Conservation (phyloP, 2,797 vertebrate genomes). For the Cyprinodon diabolis region DNA sequence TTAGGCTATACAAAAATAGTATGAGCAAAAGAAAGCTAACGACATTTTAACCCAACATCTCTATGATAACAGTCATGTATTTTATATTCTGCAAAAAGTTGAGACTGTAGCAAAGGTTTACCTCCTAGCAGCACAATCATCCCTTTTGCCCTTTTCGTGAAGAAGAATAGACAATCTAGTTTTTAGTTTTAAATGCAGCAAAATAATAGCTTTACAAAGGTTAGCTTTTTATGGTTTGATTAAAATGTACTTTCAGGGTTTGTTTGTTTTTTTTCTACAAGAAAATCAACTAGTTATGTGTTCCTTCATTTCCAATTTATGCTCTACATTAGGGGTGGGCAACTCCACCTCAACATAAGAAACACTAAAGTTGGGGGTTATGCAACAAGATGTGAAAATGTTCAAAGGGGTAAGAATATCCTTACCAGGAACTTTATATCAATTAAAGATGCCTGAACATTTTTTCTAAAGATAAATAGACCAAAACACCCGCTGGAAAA, state of each 20-base stretch:
- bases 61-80: not conserved
- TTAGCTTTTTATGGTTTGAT: not conserved
- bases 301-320: not conserved
- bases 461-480: too few species aligned
- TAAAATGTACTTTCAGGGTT: not conserved
- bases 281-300: not conserved
- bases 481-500: too few species aligned
- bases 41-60: not conserved
- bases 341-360: not conserved
- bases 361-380: not conserved
- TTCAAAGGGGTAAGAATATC: not conserved
- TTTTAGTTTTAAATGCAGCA: not conserved
- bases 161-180: too few species aligned
- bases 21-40: not conserved
- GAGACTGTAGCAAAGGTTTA: not conserved
- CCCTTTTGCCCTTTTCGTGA: not conserved
- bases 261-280: too few species aligned
- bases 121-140: not conserved
- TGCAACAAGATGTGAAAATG: not conserved
- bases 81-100: not conserved
- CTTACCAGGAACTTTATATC: not conserved
- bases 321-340: too few species aligned
- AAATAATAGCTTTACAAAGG: not conserved
- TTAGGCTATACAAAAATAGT: not conserved
- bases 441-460: too few species aligned